These are phyloP conservation scores for Salticus scenicus DNA, from an alignment of 2,888 invertebrate genomes.

Conservation along the genomic window DNA sequence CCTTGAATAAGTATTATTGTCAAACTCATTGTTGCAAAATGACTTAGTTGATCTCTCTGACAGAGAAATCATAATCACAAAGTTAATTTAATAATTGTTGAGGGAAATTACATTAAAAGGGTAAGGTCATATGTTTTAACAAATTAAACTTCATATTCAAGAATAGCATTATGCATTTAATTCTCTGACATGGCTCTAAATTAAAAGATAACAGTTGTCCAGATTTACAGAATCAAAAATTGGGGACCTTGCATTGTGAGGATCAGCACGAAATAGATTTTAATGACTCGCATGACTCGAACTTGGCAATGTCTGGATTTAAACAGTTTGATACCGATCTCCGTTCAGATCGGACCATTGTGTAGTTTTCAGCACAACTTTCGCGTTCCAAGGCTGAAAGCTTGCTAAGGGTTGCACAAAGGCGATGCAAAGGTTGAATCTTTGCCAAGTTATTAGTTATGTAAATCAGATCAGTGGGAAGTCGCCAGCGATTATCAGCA, in stretches of 20 bases:
- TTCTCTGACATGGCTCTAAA: background rate
- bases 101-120: background rate
- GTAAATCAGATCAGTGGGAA: conserved; percentile 43
- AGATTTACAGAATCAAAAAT: background rate
- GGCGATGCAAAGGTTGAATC: background rate
- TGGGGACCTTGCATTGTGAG: conserved; percentile 5
- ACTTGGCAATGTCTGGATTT: conserved; percentile 1
- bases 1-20: no score
- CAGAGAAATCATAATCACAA: background rate
- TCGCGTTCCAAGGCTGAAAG: conserved; percentile 40
- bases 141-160: no score
- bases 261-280: background rate
- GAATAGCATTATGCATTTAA: no score
- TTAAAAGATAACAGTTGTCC: background rate
- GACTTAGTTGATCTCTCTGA: background rate
- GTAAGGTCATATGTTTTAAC: background rate
- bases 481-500: conserved; percentile 38
- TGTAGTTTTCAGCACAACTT: background rate
- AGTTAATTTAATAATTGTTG: background rate
- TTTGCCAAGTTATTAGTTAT: conserved; percentile 48
- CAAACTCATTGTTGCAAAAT: no score
- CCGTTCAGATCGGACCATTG: background rate
- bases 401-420: conserved; percentile 16
- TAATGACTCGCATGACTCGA: background rate
- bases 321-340: background rate